phyloP scores from a whole-genome alignment of 2,797 vertebrate species.

The Falco berigora region DNA sequence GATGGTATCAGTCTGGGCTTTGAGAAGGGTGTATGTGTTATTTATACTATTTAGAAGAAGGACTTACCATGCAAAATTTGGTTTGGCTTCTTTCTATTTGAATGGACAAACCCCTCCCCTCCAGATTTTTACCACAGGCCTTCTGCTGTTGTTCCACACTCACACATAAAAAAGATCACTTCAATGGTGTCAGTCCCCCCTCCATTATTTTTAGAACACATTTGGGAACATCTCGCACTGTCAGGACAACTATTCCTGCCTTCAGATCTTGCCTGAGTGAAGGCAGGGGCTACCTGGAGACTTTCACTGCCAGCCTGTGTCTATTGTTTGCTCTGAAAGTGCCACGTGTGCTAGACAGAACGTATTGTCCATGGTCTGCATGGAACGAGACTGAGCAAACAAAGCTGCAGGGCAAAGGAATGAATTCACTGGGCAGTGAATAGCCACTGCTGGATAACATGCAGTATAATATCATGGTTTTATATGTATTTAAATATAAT shows the following conservation, averaged over 20 bases:
- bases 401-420: not conserved
- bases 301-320: not conserved
- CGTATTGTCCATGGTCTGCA: not conserved
- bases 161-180: not conserved
- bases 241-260: not conserved
- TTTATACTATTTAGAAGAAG: not conserved
- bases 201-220: not conserved
- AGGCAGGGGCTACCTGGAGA: not conserved
- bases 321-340: not conserved
- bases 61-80: not conserved
- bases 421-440: not conserved
- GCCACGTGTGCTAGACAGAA: not conserved
- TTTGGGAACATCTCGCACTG: not conserved
- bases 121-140: not conserved
- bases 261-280: not conserved
- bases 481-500: not conserved
- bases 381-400: not conserved
- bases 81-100: not conserved
- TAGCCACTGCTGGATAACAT: not conserved
- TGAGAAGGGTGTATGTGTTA: not conserved
- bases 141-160: not conserved
- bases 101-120: not conserved
- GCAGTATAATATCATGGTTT: not conserved
- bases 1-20: not conserved
- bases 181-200: not conserved